Conservation (phyloP, 2,888 invertebrate genomes). For the Drosophila mettleri region DNA sequence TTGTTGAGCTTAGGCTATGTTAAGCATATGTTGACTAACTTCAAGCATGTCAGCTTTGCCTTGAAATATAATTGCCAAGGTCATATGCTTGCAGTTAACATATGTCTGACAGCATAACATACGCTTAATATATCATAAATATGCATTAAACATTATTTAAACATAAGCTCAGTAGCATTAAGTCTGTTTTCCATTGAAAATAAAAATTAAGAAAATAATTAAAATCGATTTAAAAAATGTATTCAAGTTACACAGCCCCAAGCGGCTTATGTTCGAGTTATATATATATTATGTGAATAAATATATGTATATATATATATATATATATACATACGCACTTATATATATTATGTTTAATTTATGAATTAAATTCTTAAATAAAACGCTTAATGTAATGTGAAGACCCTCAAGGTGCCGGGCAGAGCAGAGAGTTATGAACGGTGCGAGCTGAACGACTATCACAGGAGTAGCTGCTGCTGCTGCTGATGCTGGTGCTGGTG, state of each 20-base stretch:
- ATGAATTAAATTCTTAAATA: slow-evolving; percentile 33
- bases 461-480: slow-evolving; percentile 14
- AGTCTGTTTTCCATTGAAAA: not conserved
- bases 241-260: not conserved
- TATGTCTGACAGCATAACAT: too few species aligned
- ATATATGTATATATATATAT: slow-evolving; percentile 3
- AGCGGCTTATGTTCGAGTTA: not conserved
- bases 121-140: too few species aligned
- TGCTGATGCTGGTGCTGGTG: not conserved
- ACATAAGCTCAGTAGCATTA: too few species aligned
- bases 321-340: not conserved
- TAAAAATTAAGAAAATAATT: slow-evolving; percentile 5
- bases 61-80: too few species aligned
- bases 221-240: slow-evolving; percentile 4
- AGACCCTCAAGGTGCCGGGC: slow-evolving; percentile 8
- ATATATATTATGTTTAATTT: slow-evolving; percentile 18
- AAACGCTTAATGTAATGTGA: slow-evolving; percentile 25
- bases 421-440: slow-evolving; percentile 5
- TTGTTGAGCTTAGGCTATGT: too few species aligned
- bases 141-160: too few species aligned
- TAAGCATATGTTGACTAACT: too few species aligned
- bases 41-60: too few species aligned
- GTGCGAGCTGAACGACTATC: slow-evolving; percentile 17
- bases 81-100: too few species aligned
- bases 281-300: too few species aligned